Conservation (phyloP, 2,797 vertebrate species). For the Taeniopygia guttata region DNA sequence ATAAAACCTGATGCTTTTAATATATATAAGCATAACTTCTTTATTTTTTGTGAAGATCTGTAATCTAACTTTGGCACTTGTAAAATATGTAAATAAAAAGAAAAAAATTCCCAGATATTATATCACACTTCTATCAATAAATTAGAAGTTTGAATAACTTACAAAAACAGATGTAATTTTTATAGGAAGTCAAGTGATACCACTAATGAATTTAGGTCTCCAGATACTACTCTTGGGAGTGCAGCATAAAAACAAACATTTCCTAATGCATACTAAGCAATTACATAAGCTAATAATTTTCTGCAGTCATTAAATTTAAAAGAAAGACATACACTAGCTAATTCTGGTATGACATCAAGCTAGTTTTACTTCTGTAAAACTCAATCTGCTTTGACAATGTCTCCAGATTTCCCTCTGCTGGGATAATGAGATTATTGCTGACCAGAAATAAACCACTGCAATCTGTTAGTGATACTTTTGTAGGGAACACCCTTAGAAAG, state of each 20-base stretch:
- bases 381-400: not conserved
- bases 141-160: not conserved
- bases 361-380: not conserved
- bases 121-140: not conserved
- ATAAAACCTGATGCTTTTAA: not conserved
- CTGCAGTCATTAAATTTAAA: not conserved
- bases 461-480: not conserved
- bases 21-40: not conserved
- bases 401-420: slow-evolving; percentile 52
- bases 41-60: not conserved
- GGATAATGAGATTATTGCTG: not conserved
- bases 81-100: not conserved
- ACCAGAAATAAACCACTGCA: not conserved
- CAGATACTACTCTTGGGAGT: not conserved
- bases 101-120: not conserved
- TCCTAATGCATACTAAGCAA: not conserved
- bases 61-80: not conserved
- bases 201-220: not conserved
- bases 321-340: not conserved
- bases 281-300: not conserved
- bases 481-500: not conserved
- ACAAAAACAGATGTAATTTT: not conserved
- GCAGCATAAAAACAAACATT: not conserved
- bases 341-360: not conserved
- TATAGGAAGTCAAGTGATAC: not conserved